These are phyloP conservation scores for Scelioninae gen. 1 DNA, from an alignment of 2,888 invertebrate species.

Conservation along the genomic window DNA sequence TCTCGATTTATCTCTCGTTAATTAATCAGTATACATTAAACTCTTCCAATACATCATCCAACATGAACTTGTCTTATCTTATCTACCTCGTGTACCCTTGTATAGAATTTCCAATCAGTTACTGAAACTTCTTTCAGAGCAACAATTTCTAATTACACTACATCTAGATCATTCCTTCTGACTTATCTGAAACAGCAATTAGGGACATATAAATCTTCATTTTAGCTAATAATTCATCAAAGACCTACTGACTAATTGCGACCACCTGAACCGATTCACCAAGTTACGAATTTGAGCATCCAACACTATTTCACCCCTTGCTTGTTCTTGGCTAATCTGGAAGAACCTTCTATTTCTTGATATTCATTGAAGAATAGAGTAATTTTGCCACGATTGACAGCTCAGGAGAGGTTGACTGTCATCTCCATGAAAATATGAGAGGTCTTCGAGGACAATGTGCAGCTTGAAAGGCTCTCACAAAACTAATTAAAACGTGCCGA, in stretches of 20 bases:
- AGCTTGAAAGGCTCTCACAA: constrained; percentile 27
- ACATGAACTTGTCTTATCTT: constrained; percentile 9
- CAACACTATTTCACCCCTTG: constrained; percentile 8
- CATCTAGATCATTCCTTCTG: constrained; percentile 11
- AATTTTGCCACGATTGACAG: constrained; percentile 40
- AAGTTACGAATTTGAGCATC: background rate
- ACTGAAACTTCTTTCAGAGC: constrained; percentile 29
- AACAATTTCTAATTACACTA: constrained; percentile 1
- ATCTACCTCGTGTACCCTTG: background rate
- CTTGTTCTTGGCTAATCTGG: background rate
- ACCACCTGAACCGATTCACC: background rate
- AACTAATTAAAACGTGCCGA: constrained; percentile 49
- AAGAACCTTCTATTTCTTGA: constrained; percentile 23
- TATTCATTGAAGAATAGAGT: constrained; percentile 30
- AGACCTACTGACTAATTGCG: constrained; percentile 4
- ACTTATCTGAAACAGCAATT: constrained; percentile 13
- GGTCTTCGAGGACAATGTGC: constrained; percentile 33
- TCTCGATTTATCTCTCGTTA: constrained; percentile 28
- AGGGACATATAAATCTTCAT: background rate
- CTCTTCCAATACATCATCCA: constrained; percentile 34
- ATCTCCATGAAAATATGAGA: constrained; percentile 37
- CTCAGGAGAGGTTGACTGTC: constrained; percentile 32
- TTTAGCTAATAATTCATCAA: constrained; percentile 18
- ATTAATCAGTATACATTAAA: constrained; percentile 40
- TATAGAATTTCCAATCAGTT: constrained; percentile 16